A percentile compares a stretch with the other conserved stretches of the same genome.
Evolutionary conservation across 2,797 vertebrate species (phyloP).

Genomic region (Crenichthys baileyi): DNA sequence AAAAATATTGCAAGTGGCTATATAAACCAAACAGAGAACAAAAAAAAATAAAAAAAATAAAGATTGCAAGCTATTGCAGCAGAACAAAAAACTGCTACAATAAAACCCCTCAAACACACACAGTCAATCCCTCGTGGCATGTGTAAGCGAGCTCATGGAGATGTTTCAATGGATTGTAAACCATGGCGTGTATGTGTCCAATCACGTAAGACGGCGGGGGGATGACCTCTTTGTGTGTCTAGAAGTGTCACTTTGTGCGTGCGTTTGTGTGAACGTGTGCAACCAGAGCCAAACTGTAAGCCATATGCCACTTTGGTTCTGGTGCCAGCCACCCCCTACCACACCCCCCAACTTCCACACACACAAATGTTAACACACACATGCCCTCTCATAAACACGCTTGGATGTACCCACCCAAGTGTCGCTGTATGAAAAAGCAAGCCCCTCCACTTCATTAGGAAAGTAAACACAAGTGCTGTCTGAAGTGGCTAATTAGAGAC

Average conservation of each 20-base stretch:
- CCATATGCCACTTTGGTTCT: slow-evolving; percentile 78
- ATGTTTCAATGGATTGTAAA: slow-evolving; percentile 60
- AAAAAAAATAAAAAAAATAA: slow-evolving; percentile 40
- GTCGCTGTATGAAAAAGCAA: slow-evolving; percentile 75
- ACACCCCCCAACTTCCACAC: slow-evolving; percentile 5
- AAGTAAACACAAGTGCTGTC: slow-evolving; percentile 99
- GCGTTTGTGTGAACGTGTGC: slow-evolving; percentile 49
- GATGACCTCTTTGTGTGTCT: slow-evolving; percentile 49
- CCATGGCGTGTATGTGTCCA: slow-evolving; percentile 16
- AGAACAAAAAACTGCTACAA: slow-evolving; percentile 40
- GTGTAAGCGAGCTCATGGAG: slow-evolving; percentile 64
- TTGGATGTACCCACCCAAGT: slow-evolving; percentile 46
- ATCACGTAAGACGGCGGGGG: slow-evolving; percentile 47
- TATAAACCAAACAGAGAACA: slow-evolving; percentile 9
- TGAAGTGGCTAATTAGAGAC: slow-evolving; percentile 99
- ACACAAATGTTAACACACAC: slow-evolving; percentile 8
- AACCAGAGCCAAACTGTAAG: slow-evolving; percentile 77
- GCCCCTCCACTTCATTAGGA: slow-evolving; percentile 98
- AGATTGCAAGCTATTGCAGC: slow-evolving; percentile 64
- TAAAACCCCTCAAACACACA: slow-evolving; percentile 49
- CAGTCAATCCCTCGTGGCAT: slow-evolving; percentile 45
- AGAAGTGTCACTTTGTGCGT: slow-evolving; percentile 38
- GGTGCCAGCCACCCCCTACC: slow-evolving; percentile 57
- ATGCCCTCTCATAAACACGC: slow-evolving; percentile 36
- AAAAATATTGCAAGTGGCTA: slow-evolving; percentile 22